Evolutionary conservation across 53 echinoderm and acorn worm species (phyloP), one percentile per base, ranked within the genome.

Genomic region (Patiria pectinifera): DNA sequence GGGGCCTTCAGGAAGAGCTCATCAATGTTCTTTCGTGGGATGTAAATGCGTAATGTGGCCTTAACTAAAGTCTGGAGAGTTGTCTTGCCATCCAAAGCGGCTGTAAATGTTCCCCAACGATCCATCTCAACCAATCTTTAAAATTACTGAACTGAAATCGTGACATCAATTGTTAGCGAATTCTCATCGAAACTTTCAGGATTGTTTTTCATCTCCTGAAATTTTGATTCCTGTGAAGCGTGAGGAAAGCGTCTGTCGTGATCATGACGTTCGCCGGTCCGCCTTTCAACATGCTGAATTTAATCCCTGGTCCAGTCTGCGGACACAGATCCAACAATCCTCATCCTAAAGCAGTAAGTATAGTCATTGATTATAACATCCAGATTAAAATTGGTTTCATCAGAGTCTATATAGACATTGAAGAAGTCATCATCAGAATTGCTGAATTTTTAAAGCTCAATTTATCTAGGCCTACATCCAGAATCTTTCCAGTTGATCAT

Each of bases 251-350:
- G 6, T 14, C 3, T 16, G 14, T 11, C 14, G 19, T 66, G 3
- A 18, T 66, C 66, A 66, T 66, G 66, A 15, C 66, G 14, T 66
- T 16, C 15, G 19, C 10, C 10, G 66, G 66, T 66, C 13, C 77
- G 78, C 49, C 89, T 76, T 69, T 90, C 48, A 46, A 90, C 69
- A 8, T 80, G 81, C 23, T 90, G 70, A 90, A 90, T 80, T 80
- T 96, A 35, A 62, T 96, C 9, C 96, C 96, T 0, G 96, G 96
- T 15, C 96, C 96, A 26, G 87, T 96, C 2, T 89, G 93, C 62
- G 77, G 71, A 25, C 91, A 87, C 45, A 92, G 96, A 22, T 49
- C 80, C 78, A 96, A 96, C 89, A 95, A 95, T 74, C 95, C 95
- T 11, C 95, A 95, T 69, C 95, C 95, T 4, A 93, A 45, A 85